A percentile compares a stretch with the other conserved stretches of the same genome.
Evolutionary conservation across 2,113 vertebrate species (phyloP).

Genomic region (Grantiella picta): DNA sequence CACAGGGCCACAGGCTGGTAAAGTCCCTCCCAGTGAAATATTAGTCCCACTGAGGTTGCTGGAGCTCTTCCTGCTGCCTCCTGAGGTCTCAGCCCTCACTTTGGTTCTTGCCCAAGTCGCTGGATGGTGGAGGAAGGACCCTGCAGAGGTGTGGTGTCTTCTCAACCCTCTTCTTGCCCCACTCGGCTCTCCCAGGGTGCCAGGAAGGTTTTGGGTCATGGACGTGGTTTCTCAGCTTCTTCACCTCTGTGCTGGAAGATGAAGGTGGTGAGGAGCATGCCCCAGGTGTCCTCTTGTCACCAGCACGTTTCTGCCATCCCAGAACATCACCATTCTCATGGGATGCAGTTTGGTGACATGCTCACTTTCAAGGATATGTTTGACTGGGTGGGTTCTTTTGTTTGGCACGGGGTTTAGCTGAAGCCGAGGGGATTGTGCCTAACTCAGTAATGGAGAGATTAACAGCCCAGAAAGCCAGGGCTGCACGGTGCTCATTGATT

Average conservation of each 20-base stretch:
- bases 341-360: neutral
- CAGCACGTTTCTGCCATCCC: neutral
- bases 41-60: neutral
- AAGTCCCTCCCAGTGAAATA: neutral
- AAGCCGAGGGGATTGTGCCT: neutral
- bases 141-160: neutral
- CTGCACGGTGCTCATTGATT: neutral
- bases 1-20: neutral
- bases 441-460: neutral
- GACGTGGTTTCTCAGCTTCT: neutral
- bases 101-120: rapidly evolving
- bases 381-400: neutral
- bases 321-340: rapidly evolving
- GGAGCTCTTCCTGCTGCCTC: rapidly evolving
- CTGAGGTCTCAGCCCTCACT: rapidly evolving
- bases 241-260: neutral
- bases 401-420: neutral
- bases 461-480: neutral
- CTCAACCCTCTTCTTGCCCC: neutral
- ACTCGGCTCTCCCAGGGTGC: neutral
- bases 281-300: neutral
- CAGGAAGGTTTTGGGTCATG: neutral
- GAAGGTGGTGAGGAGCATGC: neutral
- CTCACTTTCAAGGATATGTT: rapidly evolving
- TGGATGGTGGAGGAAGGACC: neutral